Evolutionary conservation across 2,113 vertebrate species (phyloP).

Genomic region (Ammodytes dubius): DNA sequence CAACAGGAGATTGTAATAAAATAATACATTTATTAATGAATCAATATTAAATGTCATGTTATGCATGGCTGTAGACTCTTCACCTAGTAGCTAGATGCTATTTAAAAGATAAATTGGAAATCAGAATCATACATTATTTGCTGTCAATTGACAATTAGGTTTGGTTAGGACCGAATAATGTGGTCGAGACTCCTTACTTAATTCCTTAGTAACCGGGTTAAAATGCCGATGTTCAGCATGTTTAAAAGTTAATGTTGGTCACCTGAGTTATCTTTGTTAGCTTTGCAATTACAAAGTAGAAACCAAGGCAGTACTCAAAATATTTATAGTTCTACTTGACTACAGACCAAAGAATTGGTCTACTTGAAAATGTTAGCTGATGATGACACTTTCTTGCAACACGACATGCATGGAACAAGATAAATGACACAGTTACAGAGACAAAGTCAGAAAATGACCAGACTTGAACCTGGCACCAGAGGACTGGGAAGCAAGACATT

Average conservation of each 20-base stretch:
- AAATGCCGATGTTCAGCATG: background rate
- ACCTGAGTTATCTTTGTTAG: background rate
- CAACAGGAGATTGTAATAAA: too few species aligned
- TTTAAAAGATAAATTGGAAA: too few species aligned
- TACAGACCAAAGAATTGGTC: background rate
- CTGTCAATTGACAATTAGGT: too few species aligned
- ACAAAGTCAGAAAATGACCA: background rate
- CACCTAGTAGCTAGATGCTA: too few species aligned
- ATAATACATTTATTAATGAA: too few species aligned
- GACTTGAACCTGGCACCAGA: background rate
- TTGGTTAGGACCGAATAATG: too few species aligned
- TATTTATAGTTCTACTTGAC: background rate
- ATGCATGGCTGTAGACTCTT: too few species aligned
- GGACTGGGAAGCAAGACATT: slow-evolving; percentile 7
- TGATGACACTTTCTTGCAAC: background rate
- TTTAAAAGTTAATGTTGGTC: background rate
- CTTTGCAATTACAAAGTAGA: background rate
- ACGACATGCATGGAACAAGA: background rate
- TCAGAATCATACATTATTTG: too few species aligned
- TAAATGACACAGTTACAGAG: background rate
- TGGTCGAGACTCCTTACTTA: too few species aligned
- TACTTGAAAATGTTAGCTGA: background rate
- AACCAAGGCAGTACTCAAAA: background rate
- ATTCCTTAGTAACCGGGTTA: too few species aligned
- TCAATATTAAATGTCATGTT: too few species aligned